These are phyloP conservation scores for Papilio xuthus DNA, from an alignment of 1,140 invertebrate species.

Conservation along the genomic window DNA sequence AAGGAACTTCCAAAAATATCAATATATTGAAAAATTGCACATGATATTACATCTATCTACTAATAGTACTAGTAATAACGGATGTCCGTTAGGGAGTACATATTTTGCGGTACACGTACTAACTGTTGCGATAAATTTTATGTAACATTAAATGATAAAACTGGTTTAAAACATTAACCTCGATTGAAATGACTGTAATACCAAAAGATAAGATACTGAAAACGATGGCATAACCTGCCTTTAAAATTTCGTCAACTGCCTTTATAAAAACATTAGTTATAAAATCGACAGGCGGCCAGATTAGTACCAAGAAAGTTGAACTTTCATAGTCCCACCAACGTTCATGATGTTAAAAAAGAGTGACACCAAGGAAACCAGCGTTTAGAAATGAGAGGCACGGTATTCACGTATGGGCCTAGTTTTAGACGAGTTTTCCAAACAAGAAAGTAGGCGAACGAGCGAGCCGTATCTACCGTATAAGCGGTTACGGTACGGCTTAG, in stretches of 20 bases:
- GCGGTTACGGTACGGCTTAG: slow-evolving; percentile 23
- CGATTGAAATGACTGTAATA: neutral
- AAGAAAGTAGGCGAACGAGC: slow-evolving; percentile 71
- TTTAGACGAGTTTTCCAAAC: slow-evolving; percentile 67
- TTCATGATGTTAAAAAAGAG: slow-evolving; percentile 34
- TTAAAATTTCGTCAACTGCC: neutral
- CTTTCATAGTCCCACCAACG: slow-evolving; percentile 28
- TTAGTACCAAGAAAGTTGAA: slow-evolving; percentile 17
- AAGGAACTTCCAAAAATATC: neutral
- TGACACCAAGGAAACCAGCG: slow-evolving; percentile 46
- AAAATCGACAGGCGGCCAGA: neutral
- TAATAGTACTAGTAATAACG: slow-evolving; percentile 10
- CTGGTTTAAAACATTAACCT: slow-evolving; percentile 23
- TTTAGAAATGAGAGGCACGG: slow-evolving; percentile 59
- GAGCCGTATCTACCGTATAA: slow-evolving; percentile 38
- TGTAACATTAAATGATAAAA: slow-evolving; percentile 24
- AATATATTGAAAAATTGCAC: neutral
- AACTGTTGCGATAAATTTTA: slow-evolving; percentile 14
- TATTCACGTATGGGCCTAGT: slow-evolving; percentile 59
- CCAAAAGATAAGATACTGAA: slow-evolving; percentile 26
- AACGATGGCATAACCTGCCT: slow-evolving; percentile 7
- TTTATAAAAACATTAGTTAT: neutral
- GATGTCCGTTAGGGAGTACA: neutral
- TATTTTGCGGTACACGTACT: neutral
- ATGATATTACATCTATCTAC: neutral